Conservation (phyloP, 2,888 invertebrate genomes). For the Idaea aversata region DNA sequence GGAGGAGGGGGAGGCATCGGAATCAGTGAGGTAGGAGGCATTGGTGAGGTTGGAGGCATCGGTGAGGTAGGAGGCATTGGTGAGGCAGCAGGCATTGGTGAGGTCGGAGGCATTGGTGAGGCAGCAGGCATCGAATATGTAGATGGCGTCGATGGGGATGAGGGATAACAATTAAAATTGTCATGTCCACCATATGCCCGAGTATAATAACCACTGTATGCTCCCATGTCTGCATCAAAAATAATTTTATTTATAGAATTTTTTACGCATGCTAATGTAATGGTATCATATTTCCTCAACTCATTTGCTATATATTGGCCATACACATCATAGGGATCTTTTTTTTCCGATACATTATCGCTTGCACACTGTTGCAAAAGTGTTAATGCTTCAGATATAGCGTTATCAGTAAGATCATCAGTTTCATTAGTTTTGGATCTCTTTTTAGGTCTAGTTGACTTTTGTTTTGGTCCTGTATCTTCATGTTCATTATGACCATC, state of each 20-base stretch:
- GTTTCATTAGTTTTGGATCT: conserved; percentile 8
- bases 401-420: conserved; percentile 2
- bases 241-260: conserved; percentile 24
- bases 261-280: conserved; percentile 19
- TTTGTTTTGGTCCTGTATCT: not conserved
- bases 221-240: conserved; percentile 24
- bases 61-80: conserved; percentile 15
- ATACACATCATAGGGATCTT: conserved; percentile 20
- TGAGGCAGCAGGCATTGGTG: conserved; percentile 8
- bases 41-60: conserved; percentile 12
- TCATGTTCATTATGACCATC: not conserved
- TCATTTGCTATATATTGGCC: conserved; percentile 23
- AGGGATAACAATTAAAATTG: conserved; percentile 17
- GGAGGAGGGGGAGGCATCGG: conserved; percentile 3
- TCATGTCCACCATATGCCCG: conserved; percentile 19
- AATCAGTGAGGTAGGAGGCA: not conserved
- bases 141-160: conserved; percentile 15
- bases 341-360: conserved; percentile 20
- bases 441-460: conserved; percentile 11
- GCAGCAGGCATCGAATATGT: conserved; percentile 15
- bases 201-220: conserved; percentile 19
- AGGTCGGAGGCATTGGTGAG: conserved; percentile 14
- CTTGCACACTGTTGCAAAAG: conserved; percentile 23
- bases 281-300: conserved; percentile 19
- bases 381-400: conserved; percentile 8